Conservation (phyloP, 1,140 invertebrate genomes). For the Pinna nobilis region DNA sequence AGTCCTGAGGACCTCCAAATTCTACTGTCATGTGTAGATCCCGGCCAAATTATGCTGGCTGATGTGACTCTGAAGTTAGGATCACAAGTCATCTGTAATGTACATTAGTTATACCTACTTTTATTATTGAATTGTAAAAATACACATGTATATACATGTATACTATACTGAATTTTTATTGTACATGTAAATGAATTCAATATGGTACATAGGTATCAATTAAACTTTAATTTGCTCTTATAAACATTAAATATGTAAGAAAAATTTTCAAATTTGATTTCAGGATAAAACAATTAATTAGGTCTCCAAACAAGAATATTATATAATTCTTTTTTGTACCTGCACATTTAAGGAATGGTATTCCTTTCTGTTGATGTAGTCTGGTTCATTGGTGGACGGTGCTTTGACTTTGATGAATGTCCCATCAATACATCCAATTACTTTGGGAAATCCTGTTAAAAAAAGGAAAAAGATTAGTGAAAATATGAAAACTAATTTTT, state of each 20-base stretch:
- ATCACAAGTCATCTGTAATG: constrained; percentile 25
- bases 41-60: constrained; percentile 11
- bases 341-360: constrained; percentile 29
- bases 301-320: not conserved
- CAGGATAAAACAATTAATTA: not conserved
- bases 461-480: not conserved
- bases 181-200: not conserved
- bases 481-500: too few relatives aligned
- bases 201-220: not conserved
- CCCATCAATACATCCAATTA: constrained; percentile 20
- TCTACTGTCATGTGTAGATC: constrained; percentile 17
- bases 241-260: not conserved
- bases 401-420: constrained; percentile 24
- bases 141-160: not conserved
- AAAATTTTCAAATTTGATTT: not conserved
- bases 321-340: not conserved
- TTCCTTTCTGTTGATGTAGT: constrained; percentile 20
- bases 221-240: not conserved
- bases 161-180: too few relatives aligned
- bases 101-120: not conserved
- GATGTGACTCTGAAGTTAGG: constrained; percentile 25
- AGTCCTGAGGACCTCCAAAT: constrained; percentile 13
- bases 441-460: constrained; percentile 26
- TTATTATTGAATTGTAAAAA: not conserved
- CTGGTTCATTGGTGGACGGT: constrained; percentile 9